phyloP scores from a whole-genome alignment of 2,113 vertebrate genomes.

The Alces alces region DNA sequence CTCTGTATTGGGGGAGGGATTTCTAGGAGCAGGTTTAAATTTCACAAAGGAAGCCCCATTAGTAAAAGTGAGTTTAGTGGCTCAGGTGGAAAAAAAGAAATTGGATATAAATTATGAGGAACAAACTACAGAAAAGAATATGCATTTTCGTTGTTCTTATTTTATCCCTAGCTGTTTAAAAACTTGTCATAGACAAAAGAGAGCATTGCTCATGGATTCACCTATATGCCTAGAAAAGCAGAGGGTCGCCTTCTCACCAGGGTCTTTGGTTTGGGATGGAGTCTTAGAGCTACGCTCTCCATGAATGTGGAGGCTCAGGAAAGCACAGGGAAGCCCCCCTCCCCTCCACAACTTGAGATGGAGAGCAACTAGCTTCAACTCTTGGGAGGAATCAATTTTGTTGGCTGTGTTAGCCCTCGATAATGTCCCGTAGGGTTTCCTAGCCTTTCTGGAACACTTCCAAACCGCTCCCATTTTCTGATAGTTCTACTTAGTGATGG shows the following conservation, averaged over 20 bases:
- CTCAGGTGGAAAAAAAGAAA: not conserved
- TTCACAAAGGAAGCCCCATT: not conserved
- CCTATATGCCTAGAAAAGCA: not conserved
- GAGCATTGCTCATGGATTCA: not conserved
- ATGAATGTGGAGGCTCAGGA: not conserved
- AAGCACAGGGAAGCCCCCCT: not conserved
- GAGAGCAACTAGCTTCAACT: not conserved
- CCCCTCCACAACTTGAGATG: not conserved
- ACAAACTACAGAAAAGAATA: not conserved
- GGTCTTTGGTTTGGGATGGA: not conserved
- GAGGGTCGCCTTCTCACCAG: not conserved
- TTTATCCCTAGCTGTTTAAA: not conserved
- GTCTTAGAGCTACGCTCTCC: not conserved
- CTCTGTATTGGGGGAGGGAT: not conserved
- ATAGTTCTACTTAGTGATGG: not conserved
- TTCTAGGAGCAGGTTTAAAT: conserved; percentile 17
- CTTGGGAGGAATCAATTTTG: not conserved
- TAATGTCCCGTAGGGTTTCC: not conserved
- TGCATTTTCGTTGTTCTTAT: not conserved
- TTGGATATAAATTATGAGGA: not conserved
- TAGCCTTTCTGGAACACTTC: not conserved
- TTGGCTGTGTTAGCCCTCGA: not conserved
- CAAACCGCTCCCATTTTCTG: not conserved
- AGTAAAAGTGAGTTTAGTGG: not conserved
- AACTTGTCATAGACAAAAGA: not conserved